These are phyloP conservation scores for Microtus oregoni DNA, from an alignment of 2,113 vertebrate genomes.

Conservation along the genomic window DNA sequence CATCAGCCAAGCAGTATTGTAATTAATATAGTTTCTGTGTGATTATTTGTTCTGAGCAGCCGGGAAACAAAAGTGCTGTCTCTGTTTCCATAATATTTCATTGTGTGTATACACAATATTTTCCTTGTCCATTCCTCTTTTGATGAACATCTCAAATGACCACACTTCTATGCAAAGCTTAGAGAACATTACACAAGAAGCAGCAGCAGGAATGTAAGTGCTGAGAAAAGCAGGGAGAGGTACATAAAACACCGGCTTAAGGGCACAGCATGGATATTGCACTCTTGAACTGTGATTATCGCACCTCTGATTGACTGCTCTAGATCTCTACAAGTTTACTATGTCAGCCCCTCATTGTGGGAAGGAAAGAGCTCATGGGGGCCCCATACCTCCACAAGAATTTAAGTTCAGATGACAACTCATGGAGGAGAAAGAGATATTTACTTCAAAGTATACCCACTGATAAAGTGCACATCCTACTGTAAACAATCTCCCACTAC, in stretches of 20 bases:
- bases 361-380: neutral
- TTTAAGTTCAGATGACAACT: neutral
- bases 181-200: neutral
- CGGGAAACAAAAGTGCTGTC: no score
- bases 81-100: neutral
- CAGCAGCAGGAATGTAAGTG: neutral
- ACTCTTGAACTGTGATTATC: neutral
- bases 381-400: neutral
- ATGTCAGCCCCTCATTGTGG: neutral
- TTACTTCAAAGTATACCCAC: neutral
- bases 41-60: no score
- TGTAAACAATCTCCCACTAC: no score
- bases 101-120: neutral
- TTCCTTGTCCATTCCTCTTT: neutral
- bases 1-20: no score
- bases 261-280: neutral
- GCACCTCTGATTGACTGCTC: neutral
- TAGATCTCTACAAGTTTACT: neutral
- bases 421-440: neutral
- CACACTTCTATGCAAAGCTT: neutral
- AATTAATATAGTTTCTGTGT: no score
- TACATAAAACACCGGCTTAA: accelerated
- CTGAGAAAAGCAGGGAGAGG: neutral
- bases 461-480: neutral
- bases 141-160: neutral